Base-by-base conservation (phyloP, 2,888 invertebrate species). In the Idaea dimidiata region DNA sequence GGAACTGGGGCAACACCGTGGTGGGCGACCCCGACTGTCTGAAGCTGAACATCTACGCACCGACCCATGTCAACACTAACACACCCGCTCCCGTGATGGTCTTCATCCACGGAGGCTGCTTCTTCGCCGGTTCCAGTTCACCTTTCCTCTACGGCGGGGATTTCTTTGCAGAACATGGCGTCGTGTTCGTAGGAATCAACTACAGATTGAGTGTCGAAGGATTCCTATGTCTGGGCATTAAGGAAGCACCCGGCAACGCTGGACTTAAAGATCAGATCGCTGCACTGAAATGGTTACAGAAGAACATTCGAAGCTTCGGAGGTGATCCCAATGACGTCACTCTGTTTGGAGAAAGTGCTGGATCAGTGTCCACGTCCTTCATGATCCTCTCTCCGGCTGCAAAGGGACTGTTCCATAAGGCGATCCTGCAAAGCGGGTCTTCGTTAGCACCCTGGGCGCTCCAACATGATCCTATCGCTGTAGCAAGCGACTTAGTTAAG, bases 221-320 rank as follows among this genome's bases (percentile, higher is more conserved):
- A 0, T 95, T 95, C 71, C 83, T 95, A 0, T 95, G 95, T 60
- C 89, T 94, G 0, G 94, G 94, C 14, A 94, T 94, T 16, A 82
- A 86, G 67, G 94, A 94, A 77, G 94, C 94, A 0, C 95, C 95
- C 0, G 95, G 95, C 3, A 95, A 95, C 75, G 94, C 94, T 59
- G 95, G 94, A 0, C 77, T 95, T 1, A 95, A 94, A 68, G 92
- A 92, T 69, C 92, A 92, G 70, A 75, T 91, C 62, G 89, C 89
- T 1, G 91, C 91, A 8, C 71, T 92, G 43, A 83, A 73, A 63
- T 92, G 92, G 92, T 79, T 92, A 16, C 79, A 81, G 68, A 77
- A 82, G 17, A 92, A 92, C 63, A 90, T 92, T 2, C 73, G 69
- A 69, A 80, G 82, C 0, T 92, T 92, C 56, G 89, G 91, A 53